These are phyloP conservation scores for Scomber colias DNA, from an alignment of 2,113 vertebrate species.

Conservation along the genomic window DNA sequence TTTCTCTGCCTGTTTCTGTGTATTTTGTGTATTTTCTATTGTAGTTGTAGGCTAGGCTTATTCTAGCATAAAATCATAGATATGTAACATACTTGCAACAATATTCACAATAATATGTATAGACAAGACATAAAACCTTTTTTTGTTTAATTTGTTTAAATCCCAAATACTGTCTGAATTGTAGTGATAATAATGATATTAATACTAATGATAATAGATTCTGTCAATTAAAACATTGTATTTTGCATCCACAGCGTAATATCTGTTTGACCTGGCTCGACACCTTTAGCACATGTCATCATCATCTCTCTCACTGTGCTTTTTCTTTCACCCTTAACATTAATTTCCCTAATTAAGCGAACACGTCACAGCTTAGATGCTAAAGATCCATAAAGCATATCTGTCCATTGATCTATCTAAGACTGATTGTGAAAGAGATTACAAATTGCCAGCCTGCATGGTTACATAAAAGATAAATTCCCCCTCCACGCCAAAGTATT, in stretches of 20 bases:
- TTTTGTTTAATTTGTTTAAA: too few species aligned
- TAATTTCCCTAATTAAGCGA: not conserved
- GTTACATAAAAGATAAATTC: not conserved
- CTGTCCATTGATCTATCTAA: too few species aligned
- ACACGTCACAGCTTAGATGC: not conserved
- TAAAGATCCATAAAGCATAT: too few species aligned
- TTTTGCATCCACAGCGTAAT: not conserved
- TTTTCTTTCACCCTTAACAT: slow-evolving; percentile 24
- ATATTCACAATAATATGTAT: too few species aligned
- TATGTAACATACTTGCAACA: too few species aligned
- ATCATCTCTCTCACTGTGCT: not conserved
- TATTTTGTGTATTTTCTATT: not conserved
- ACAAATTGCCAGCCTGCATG: not conserved
- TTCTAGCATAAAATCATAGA: too few species aligned
- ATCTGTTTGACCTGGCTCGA: not conserved
- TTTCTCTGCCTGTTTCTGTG: not conserved
- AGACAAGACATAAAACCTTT: not conserved
- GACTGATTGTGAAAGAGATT: not conserved
- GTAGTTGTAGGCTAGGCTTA: not conserved
- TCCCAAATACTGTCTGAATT: too few species aligned
- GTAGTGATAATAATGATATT: too few species aligned
- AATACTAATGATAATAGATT: not conserved
- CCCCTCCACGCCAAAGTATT: too few species aligned
- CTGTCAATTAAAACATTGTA: not conserved
- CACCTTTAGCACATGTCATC: slow-evolving; percentile 19